Base-by-base conservation (phyloP, 35 echinoderm and acorn worm genomes). In the Anneissia japonica region DNA sequence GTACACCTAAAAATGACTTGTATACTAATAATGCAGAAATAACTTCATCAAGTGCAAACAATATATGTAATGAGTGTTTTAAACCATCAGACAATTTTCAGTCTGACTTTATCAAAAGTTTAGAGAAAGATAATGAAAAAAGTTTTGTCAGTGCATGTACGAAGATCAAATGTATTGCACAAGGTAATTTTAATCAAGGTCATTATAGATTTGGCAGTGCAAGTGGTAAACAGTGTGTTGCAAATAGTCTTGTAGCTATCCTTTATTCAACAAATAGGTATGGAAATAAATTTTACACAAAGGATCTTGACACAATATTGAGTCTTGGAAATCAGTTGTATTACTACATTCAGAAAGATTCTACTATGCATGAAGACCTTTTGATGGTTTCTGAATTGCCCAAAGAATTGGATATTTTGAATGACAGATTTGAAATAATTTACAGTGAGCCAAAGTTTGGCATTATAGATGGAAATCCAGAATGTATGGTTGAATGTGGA, bases 101-200 rank as follows among this genome's bases (percentile, higher is more conserved):
- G 40, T 6, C 40, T 43, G 40, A 43, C 40, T 43, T 43, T 4
- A 43, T 43, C 14, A 43, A 81, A n/a, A n/a, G n/a, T n/a, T 5
- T 9, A 81, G 11, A 9, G 5, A 32, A n/a, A 38, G n/a, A n/a
- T n/a, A n/a, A n/a, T 37, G 12, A 81, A 38, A n/a, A 35, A 31
- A 31, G 5, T 81, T 10, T 35, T 10, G 35, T 3, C 79, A 81
- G 9, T 32, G 26, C 31, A 14, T 31, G 12, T 26, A 34, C 79
- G 14, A 31, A 37, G 26, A 35, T 81, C 1, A 81, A 32, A 34
- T 7, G 11, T 81, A 38, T 82, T 45, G 80, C 80, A 45, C 80
- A 82, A 32, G 80, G 80, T 82, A 82, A 45, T 82, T 82, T 82
- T 46, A 82, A 82, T 82, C 80, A 82, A 82, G 80, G 80, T 45